phyloP scores from a whole-genome alignment of 1,140 invertebrate genomes.

The Solen grandis region DNA sequence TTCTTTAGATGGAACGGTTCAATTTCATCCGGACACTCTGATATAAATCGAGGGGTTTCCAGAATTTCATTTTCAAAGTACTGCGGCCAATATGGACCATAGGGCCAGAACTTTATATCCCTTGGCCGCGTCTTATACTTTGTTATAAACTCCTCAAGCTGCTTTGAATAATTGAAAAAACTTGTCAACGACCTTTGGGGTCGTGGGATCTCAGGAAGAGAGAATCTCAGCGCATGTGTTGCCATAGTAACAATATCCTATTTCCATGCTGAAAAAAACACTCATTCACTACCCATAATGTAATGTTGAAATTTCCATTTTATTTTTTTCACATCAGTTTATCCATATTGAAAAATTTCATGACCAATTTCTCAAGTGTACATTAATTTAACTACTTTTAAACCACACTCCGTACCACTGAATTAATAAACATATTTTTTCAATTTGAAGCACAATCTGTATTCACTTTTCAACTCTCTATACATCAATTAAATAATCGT shows the following conservation, averaged over 20 bases:
- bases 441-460: too few species aligned
- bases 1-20: conserved; percentile 57
- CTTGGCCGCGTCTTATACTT: conserved; percentile 73
- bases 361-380: too few species aligned
- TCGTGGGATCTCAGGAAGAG: conserved; percentile 31
- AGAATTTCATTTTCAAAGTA: conserved; percentile 67
- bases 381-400: too few species aligned
- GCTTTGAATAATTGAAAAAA: conserved; percentile 70
- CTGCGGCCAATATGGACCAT: conserved; percentile 78
- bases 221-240: conserved; percentile 26
- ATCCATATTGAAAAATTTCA: too few species aligned
- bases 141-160: conserved; percentile 75
- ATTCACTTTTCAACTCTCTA: too few species aligned
- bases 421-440: too few species aligned
- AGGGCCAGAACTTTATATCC: conserved; percentile 79
- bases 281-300: too few species aligned
- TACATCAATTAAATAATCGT: too few species aligned
- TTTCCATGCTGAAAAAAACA: too few species aligned
- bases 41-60: conserved; percentile 68
- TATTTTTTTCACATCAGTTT: too few species aligned
- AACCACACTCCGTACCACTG: too few species aligned
- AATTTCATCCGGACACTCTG: conserved; percentile 47
- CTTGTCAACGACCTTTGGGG: conserved; percentile 58
- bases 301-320: too few species aligned
- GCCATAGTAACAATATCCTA: conserved; percentile 13